Evolutionary conservation across 2,797 vertebrate genomes (phyloP).

Genomic region (Pipistrellus pipistrellus): DNA sequence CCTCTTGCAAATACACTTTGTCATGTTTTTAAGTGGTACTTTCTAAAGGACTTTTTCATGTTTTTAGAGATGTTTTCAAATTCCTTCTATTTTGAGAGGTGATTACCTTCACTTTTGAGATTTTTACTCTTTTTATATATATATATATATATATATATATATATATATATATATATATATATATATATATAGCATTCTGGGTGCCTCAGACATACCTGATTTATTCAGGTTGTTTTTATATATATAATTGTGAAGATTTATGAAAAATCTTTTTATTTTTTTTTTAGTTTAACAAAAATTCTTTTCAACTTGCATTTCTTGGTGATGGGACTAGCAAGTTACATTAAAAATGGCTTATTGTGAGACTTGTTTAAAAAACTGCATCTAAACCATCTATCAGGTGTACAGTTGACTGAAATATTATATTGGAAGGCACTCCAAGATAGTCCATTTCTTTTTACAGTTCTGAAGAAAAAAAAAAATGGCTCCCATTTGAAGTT

Average conservation of each 20-base stretch:
- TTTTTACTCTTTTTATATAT: not conserved
- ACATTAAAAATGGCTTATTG: not conserved
- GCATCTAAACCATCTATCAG: not conserved
- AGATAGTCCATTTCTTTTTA: conserved; percentile 8
- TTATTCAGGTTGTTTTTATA: not conserved
- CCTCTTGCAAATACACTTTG: not conserved
- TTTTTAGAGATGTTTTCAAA: conserved; percentile 42
- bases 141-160: not conserved
- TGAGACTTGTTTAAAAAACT: conserved; percentile 21
- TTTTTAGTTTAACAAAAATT: not conserved
- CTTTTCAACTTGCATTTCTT: conserved; percentile 41
- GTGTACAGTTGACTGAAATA: not conserved
- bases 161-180: not conserved
- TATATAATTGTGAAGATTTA: not conserved
- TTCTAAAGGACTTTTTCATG: not conserved
- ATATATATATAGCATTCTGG: not conserved
- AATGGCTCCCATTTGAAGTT: not conserved
- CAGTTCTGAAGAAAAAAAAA: not conserved
- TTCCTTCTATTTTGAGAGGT: not conserved
- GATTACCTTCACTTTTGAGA: conserved; percentile 29
- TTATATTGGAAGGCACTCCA: not conserved
- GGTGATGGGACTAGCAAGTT: not conserved
- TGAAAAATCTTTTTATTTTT: not conserved
- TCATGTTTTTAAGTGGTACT: not conserved
- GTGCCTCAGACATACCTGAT: not conserved